Base-by-base conservation (phyloP, 2,113 vertebrate species). In the Coregonus clupeaformis region DNA sequence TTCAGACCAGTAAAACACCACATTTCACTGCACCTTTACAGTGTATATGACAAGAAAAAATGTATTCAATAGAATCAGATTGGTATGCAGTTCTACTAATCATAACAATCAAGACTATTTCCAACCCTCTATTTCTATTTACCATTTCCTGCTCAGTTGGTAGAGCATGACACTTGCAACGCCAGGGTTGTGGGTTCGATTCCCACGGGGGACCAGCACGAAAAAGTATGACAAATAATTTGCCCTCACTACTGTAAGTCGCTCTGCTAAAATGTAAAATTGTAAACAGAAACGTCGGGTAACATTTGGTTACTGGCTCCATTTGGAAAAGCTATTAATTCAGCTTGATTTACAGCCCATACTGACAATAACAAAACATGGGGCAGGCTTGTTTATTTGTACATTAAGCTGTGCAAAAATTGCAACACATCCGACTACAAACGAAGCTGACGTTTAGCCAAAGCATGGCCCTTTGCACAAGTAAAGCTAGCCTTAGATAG, bases 381-480 rank as follows among this genome's bases (percentile, higher is more conserved):
- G 13, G 5, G 16, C 16, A 5, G 12, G 4, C 5, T 52, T 4
- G 14, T 16, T 18, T 52, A 0, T 52, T 52, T 18, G 6, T 1
- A 22, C 29, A 42, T 42, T 42, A 36, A 42, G 9, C 57, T 60
- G 57, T 60, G 65, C 29, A 67, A 67, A 67, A 29, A 67, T 42
- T 67, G 29, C 65, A 67, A 67, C 65, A 67, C 30, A 67, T 42
- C 57, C 18, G 18, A 6, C 7, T 60, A 60, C 9, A 67, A 67
- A 7, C 29, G 27, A 36, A 32, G 18, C 16, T 18, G 30, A n/a
- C 14, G 12, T 65, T 30, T 14, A 75, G 68, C 45, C 65, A 78
- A 63, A 52, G 49, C 49, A 18, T 52, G 49, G 49, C 16, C 49
- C 49, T 18, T 18, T 1, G 49, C 49, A 52, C 12, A 52, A 52